Conservation (phyloP, 2,113 vertebrate species). For the Erythrocercus mccallii region DNA sequence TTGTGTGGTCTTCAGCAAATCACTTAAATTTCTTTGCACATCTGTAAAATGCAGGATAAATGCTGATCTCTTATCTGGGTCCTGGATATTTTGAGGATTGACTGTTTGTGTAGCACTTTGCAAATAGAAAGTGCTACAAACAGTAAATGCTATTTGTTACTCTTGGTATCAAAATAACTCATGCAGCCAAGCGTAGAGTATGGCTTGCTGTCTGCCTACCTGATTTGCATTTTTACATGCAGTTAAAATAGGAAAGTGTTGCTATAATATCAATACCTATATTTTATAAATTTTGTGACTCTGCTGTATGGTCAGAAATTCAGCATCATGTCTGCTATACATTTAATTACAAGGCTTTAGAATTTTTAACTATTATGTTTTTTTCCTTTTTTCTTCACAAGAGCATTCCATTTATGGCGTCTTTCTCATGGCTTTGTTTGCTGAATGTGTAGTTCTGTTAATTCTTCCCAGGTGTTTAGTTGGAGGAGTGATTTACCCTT, state of each 20-base stretch:
- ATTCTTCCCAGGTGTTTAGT: not conserved
- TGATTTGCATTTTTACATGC: constrained; percentile 17
- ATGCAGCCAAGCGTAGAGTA: not conserved
- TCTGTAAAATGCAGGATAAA: not conserved
- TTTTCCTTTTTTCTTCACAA: not conserved
- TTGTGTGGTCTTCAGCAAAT: not conserved
- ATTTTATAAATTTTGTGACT: not conserved
- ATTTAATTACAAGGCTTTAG: not conserved
- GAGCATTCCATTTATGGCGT: not conserved
- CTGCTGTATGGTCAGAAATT: not conserved
- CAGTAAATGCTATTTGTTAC: constrained; percentile 15
- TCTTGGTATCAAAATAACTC: not conserved
- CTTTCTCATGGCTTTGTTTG: not conserved
- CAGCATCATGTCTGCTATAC: not conserved
- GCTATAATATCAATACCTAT: not conserved
- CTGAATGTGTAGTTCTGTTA: not conserved
- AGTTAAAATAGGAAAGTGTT: not conserved
- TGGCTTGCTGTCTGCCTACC: not conserved
- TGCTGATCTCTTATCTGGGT: not conserved
- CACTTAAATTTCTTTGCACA: not conserved
- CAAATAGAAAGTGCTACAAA: not conserved
- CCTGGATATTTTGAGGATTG: not conserved
- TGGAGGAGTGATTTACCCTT: not conserved
- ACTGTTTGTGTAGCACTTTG: not conserved
- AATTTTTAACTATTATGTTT: not conserved